Evolutionary conservation across 2,113 vertebrate species (phyloP).

Genomic region (Oreochromis aureus): DNA sequence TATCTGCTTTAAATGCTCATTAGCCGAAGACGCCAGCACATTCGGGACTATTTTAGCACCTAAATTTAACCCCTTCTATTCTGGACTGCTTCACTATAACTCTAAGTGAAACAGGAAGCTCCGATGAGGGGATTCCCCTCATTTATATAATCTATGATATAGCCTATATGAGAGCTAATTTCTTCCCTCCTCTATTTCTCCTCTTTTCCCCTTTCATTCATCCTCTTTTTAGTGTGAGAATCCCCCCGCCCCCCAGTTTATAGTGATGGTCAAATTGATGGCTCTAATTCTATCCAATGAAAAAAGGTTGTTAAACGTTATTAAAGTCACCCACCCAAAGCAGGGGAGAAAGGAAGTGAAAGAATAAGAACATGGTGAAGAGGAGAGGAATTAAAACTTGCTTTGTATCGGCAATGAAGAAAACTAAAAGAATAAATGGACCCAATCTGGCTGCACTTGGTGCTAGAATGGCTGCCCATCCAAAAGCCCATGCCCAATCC

Average conservation of each 20-base stretch:
- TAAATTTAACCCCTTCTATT: not conserved
- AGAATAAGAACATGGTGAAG: not conserved
- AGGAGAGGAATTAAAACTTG: conserved; percentile 13
- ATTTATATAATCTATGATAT: not conserved
- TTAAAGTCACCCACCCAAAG: not conserved
- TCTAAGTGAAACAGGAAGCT: not conserved
- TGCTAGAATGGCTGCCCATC: conserved; percentile 33
- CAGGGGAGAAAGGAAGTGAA: not conserved
- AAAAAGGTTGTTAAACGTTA: not conserved
- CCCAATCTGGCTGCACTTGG: conserved; percentile 48
- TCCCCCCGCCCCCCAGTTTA: not conserved
- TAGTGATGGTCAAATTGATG: not conserved
- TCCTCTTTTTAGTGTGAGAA: not conserved
- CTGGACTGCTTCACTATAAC: not conserved
- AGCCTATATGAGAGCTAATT: not conserved
- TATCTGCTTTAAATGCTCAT: not conserved
- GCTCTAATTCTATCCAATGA: not conserved
- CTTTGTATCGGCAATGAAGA: conserved; percentile 5
- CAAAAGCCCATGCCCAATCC: conserved; percentile 47
- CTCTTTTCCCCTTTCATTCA: not conserved
- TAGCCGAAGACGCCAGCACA: not conserved
- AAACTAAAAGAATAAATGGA: conserved; percentile 44
- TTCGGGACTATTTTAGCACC: not conserved
- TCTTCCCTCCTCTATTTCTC: not conserved
- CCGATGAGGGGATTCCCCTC: not conserved